Conservation (phyloP, 1,140 invertebrate species). For the Ips typographus region DNA sequence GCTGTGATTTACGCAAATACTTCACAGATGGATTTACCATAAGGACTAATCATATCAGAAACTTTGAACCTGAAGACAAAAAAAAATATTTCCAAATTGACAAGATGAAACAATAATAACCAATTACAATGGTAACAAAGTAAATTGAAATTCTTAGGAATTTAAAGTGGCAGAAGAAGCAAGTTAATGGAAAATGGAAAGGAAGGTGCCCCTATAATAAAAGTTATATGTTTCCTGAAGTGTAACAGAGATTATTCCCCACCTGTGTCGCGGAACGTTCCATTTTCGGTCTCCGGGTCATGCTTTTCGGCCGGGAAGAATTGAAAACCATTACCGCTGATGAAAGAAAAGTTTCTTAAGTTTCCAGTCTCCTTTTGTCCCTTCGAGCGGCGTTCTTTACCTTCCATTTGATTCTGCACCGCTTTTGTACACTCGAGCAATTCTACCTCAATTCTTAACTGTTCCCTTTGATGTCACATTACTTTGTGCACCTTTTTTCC, state of each 20-base stretch:
- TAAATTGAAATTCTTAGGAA: slow-evolving; percentile 35
- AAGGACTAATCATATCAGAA: too few species aligned
- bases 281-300: slow-evolving; percentile 46
- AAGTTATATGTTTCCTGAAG: slow-evolving; percentile 39
- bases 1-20: too few species aligned
- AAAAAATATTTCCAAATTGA: too few species aligned
- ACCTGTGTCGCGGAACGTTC: slow-evolving; percentile 35
- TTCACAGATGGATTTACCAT: too few species aligned
- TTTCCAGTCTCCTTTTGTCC: slow-evolving; percentile 46
- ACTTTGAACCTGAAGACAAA: too few species aligned
- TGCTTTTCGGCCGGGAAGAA: slow-evolving; percentile 48
- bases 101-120: too few species aligned
- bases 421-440: slow-evolving; percentile 42
- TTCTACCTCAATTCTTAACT: slow-evolving; percentile 35
- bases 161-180: slow-evolving; percentile 25
- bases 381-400: slow-evolving; percentile 43
- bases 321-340: slow-evolving; percentile 53
- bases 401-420: slow-evolving; percentile 46
- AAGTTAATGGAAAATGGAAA: slow-evolving; percentile 25
- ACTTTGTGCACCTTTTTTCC: slow-evolving; percentile 17
- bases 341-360: slow-evolving; percentile 52
- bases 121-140: slow-evolving; percentile 33
- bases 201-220: slow-evolving; percentile 32
- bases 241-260: slow-evolving; percentile 38
- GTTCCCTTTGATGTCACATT: slow-evolving; percentile 23